Percentiles rank a stretch among this genome's conserved stretches.
These are phyloP conservation scores for Novumbra hubbsi DNA, from an alignment of 2,797 vertebrate species.

Conservation along the genomic window DNA sequence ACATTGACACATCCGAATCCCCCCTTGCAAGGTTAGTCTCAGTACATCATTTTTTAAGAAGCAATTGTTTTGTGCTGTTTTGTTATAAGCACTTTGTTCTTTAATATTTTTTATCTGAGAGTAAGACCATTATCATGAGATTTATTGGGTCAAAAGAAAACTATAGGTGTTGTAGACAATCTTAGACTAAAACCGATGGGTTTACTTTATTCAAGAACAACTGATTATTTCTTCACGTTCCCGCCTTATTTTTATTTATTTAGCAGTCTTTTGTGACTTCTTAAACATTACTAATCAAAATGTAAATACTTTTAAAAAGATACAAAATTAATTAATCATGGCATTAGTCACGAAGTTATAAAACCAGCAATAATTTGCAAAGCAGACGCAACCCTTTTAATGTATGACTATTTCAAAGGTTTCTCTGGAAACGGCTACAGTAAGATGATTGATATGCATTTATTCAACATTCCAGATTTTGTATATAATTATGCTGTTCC, in stretches of 20 bases:
- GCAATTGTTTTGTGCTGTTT: slow-evolving; percentile 37
- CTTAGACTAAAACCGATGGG: slow-evolving; percentile 51
- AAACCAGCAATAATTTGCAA: slow-evolving; percentile 89
- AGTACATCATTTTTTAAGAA: slow-evolving; percentile 39
- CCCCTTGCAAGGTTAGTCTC: slow-evolving; percentile 20
- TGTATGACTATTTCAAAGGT: slow-evolving; percentile 77
- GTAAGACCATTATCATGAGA: slow-evolving; percentile 22
- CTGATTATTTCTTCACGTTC: slow-evolving; percentile 67
- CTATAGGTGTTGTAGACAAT: slow-evolving; percentile 62
- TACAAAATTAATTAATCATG: slow-evolving; percentile 65
- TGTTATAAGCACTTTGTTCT: slow-evolving; percentile 44
- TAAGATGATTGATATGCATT: slow-evolving; percentile 83
- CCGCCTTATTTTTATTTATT: slow-evolving; percentile 83
- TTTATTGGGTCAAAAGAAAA: slow-evolving; percentile 32
- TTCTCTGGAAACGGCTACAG: slow-evolving; percentile 75
- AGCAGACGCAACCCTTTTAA: slow-evolving; percentile 80
- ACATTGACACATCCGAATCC: slow-evolving; percentile 20
- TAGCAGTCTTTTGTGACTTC: slow-evolving; percentile 70
- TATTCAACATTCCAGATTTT: slow-evolving; percentile 96
- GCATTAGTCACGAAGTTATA: slow-evolving; percentile 80
- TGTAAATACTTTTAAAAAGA: slow-evolving; percentile 81
- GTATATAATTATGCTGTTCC: slow-evolving; percentile 90
- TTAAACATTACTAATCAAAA: slow-evolving; percentile 77
- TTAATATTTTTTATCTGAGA: slow-evolving; percentile 29
- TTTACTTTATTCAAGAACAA: slow-evolving; percentile 75